A percentile compares a stretch with the other conserved stretches of the same genome.
Conservation (phyloP, 2,888 invertebrate genomes). For the Tillus elongatus region DNA sequence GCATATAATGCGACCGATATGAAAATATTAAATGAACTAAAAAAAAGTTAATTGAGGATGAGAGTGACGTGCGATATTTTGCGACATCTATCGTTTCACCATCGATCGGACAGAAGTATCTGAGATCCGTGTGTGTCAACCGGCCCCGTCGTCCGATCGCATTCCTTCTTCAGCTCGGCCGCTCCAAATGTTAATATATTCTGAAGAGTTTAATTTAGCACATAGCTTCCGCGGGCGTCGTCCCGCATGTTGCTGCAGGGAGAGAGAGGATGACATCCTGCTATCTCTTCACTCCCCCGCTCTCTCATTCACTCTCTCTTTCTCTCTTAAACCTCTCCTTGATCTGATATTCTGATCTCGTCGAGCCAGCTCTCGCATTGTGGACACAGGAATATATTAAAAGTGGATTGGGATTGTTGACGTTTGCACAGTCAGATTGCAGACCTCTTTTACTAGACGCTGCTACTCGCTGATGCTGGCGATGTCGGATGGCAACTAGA, state of each 20-base stretch:
- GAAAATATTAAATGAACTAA: too few species aligned
- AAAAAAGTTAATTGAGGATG: too few species aligned
- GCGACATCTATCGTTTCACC: too few species aligned
- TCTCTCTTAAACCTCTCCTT: too few species aligned
- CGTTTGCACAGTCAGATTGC: slow-evolving; percentile 38
- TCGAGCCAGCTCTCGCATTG: slow-evolving; percentile 38
- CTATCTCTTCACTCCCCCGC: slow-evolving; percentile 20
- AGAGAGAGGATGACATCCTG: too few species aligned
- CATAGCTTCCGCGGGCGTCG: slow-evolving; percentile 39
- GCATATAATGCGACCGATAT: too few species aligned
- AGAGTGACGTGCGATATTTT: too few species aligned
- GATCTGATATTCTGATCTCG: slow-evolving; percentile 42
- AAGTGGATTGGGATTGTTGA: slow-evolving; percentile 42
- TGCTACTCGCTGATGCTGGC: too few species aligned
- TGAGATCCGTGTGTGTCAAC: neutral
- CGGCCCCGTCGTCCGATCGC: slow-evolving; percentile 18
- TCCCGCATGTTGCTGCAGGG: slow-evolving; percentile 24
- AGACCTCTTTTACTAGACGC: too few species aligned
- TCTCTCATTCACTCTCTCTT: too few species aligned
- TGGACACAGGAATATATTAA: slow-evolving; percentile 44
- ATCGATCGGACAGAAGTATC: too few species aligned
- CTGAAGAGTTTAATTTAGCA: slow-evolving; percentile 44
- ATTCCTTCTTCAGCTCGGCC: slow-evolving; percentile 32
- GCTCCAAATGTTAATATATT: slow-evolving; percentile 43
- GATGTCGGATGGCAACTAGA: too few species aligned